Evolutionary conservation across 2,888 invertebrate genomes (phyloP).

Genomic region (Athripsodes cinereus): DNA sequence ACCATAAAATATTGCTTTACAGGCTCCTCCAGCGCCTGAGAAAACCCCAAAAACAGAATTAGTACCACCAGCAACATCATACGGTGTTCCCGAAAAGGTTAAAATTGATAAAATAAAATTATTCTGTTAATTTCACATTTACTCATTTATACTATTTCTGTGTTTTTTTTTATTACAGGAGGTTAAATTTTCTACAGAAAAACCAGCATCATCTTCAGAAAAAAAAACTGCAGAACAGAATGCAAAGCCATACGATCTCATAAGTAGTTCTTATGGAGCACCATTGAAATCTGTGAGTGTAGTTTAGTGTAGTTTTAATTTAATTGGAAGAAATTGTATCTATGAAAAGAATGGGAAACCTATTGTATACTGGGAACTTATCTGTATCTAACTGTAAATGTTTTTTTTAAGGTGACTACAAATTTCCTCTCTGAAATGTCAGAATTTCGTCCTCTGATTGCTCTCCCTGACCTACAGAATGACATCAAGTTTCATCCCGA

Average conservation of each 20-base stretch:
- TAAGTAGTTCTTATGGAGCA: conserved; percentile 25
- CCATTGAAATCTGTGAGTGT: conserved; percentile 23
- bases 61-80: conserved; percentile 14
- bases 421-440: not conserved
- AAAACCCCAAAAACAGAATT: not conserved
- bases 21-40: not conserved
- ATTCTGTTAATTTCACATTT: not conserved
- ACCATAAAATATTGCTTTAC: too few species aligned
- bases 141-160: too few species aligned
- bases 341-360: too few species aligned
- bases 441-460: not conserved
- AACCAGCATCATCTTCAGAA: not conserved
- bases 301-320: too few species aligned
- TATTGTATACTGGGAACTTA: too few species aligned
- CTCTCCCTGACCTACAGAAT: not conserved
- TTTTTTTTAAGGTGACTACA: conserved; percentile 12
- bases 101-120: not conserved
- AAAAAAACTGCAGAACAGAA: conserved; percentile 12
- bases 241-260: conserved; percentile 19
- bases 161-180: not conserved
- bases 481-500: not conserved
- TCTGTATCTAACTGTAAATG: too few species aligned
- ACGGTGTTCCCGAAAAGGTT: conserved; percentile 12
- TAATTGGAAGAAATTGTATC: too few species aligned
- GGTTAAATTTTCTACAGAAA: not conserved